Percentiles rank a stretch among this genome's conserved stretches.
Evolutionary conservation across 2,888 invertebrate species (phyloP).

Genomic region (Microdon myrmicae): DNA sequence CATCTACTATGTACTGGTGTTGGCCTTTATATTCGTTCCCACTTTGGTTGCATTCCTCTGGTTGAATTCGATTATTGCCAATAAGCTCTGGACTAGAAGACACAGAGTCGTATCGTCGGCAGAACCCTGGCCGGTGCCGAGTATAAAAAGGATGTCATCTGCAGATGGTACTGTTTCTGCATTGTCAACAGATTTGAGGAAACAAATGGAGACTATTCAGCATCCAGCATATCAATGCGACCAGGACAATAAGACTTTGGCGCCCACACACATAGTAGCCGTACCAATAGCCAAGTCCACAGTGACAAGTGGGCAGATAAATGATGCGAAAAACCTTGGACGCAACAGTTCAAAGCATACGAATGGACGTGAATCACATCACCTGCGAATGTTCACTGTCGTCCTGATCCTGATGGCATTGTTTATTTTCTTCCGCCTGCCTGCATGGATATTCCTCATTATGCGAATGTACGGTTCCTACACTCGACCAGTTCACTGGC

Average conservation of each 20-base stretch:
- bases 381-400: slow-evolving; percentile 70
- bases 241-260: slow-evolving; percentile 30
- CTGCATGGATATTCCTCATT: slow-evolving; percentile 70
- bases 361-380: slow-evolving; percentile 63
- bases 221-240: slow-evolving; percentile 27
- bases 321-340: slow-evolving; percentile 33
- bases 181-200: too few species aligned
- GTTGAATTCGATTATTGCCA: slow-evolving; percentile 69
- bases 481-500: slow-evolving; percentile 63
- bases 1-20: slow-evolving; percentile 59
- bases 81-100: slow-evolving; percentile 68
- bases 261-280: slow-evolving; percentile 11
- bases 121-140: background rate
- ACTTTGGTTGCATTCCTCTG: slow-evolving; percentile 68
- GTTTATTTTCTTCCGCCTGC: slow-evolving; percentile 69
- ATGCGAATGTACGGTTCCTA: slow-evolving; percentile 65
- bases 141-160: slow-evolving; percentile 11
- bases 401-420: slow-evolving; percentile 70
- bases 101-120: slow-evolving; percentile 40
- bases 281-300: slow-evolving; percentile 37
- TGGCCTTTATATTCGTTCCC: slow-evolving; percentile 68
- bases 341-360: slow-evolving; percentile 36
- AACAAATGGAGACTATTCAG: slow-evolving; percentile 31
- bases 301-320: slow-evolving; percentile 13
- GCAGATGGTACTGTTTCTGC: background rate